Evolutionary conservation across 2,113 vertebrate genomes (phyloP).

Genomic region (Paradoxurus hermaphroditus): DNA sequence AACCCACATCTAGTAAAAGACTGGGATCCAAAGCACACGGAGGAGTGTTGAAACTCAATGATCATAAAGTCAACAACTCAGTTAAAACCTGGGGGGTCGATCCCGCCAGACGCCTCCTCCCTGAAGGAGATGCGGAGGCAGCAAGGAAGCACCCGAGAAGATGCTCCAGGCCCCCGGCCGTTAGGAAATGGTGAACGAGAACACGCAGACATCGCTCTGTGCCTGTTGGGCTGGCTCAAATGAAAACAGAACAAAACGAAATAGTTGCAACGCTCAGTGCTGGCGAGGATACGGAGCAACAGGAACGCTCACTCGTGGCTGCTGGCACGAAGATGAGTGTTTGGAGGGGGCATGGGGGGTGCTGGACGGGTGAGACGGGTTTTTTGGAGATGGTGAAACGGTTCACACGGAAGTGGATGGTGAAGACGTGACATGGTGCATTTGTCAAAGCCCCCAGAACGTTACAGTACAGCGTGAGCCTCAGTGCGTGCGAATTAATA

Average conservation of each 20-base stretch:
- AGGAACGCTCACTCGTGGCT: fast-evolving
- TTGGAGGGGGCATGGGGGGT: neutral
- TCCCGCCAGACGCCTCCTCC: neutral
- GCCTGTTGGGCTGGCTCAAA: neutral
- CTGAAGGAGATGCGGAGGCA: neutral
- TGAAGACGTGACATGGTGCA: fast-evolving
- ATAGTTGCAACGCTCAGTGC: fast-evolving
- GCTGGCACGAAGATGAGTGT: too few relatives aligned
- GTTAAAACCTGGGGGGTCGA: neutral
- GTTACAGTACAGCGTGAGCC: neutral
- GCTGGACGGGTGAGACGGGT: neutral
- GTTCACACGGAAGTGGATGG: fast-evolving
- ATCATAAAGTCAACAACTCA: neutral
- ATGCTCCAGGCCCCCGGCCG: fast-evolving
- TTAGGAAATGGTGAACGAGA: neutral
- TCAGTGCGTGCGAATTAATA: neutral
- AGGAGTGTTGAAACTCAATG: neutral
- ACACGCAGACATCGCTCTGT: fast-evolving
- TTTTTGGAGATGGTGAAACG: neutral
- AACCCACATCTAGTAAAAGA: neutral
- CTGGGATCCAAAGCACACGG: neutral
- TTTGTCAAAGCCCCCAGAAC: neutral
- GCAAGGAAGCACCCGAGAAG: fast-evolving
- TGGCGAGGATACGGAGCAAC: fast-evolving
- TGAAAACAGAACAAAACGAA: neutral